These are phyloP conservation scores for Nemurella pictetii DNA, from an alignment of 2,888 invertebrate genomes.

Conservation along the genomic window DNA sequence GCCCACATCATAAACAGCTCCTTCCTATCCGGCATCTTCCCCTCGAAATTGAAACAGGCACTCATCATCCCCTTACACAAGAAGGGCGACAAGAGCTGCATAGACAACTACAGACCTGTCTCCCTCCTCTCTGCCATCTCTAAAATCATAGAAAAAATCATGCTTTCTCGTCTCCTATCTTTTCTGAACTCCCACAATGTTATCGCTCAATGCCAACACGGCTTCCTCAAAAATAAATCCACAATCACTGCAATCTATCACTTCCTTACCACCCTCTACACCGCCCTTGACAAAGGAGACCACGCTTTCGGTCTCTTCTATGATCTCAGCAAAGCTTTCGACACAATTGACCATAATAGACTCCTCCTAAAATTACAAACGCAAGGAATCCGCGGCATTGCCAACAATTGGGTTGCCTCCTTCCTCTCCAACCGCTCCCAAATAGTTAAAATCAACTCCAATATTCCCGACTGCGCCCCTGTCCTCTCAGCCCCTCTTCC, in stretches of 20 bases:
- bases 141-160: conserved; percentile 21
- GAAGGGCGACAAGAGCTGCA: conserved; percentile 20
- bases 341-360: conserved; percentile 28
- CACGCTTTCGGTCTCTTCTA: conserved; percentile 26
- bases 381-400: conserved; percentile 31
- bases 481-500: not conserved
- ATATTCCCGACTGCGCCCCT: not conserved
- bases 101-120: conserved; percentile 22
- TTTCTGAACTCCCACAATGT: too few relatives aligned
- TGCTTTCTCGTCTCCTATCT: not conserved
- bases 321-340: conserved; percentile 36
- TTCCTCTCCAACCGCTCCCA: conserved; percentile 30
- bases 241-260: conserved; percentile 22
- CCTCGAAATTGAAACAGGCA: conserved; percentile 1
- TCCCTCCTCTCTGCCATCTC: conserved; percentile 14
- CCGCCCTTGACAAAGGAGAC: conserved; percentile 10
- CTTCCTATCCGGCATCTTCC: conserved; percentile 15
- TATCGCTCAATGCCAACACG: conserved; percentile 27
- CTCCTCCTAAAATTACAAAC: conserved; percentile 20
- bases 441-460: not conserved
- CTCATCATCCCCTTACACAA: conserved; percentile 25
- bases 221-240: conserved; percentile 30
- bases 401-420: conserved; percentile 19
- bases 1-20: conserved; percentile 23
- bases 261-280: conserved; percentile 15